Conservation (phyloP, 2,888 invertebrate genomes). For the Ennomos erosarius region DNA sequence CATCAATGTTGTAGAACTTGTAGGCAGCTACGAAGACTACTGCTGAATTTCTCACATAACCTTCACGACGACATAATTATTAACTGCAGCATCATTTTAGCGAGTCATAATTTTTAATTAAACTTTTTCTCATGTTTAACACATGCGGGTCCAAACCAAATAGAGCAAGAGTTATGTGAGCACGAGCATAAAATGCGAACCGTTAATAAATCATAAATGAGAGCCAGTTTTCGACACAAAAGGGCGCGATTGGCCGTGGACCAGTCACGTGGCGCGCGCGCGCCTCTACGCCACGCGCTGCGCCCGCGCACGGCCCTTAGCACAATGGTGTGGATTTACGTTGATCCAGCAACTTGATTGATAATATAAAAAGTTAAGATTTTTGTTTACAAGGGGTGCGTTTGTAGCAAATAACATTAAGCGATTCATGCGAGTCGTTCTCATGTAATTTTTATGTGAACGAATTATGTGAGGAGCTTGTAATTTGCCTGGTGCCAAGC, state of each 20-base stretch:
- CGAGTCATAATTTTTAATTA: conserved; percentile 33
- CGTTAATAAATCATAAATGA: conserved; percentile 50
- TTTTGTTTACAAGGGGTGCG: too few relatives aligned
- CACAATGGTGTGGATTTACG: conserved; percentile 31
- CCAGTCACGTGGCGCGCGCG: conserved; percentile 80
- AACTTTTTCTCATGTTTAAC: conserved; percentile 19
- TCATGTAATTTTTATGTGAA: too few relatives aligned
- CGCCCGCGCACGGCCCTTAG: conserved; percentile 50
- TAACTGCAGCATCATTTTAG: conserved; percentile 5
- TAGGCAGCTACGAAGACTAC: too few relatives aligned
- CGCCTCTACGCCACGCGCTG: conserved; percentile 74
- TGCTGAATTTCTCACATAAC: too few relatives aligned
- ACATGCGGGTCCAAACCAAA: conserved; percentile 22
- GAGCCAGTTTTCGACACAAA: conserved; percentile 66
- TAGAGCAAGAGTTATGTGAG: conserved; percentile 32
- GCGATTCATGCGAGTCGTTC: too few relatives aligned
- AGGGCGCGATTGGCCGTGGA: conserved; percentile 70
- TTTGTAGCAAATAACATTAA: too few relatives aligned
- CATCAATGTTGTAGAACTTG: too few relatives aligned
- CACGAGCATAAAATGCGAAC: conserved; percentile 40
- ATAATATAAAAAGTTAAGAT: neutral
- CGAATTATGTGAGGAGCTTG: too few relatives aligned
- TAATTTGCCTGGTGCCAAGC: too few relatives aligned
- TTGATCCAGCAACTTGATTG: conserved; percentile 26
- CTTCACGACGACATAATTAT: conserved; percentile 8